These are phyloP conservation scores for Rosalia funebris DNA, from an alignment of 2,888 invertebrate genomes.

Conservation along the genomic window DNA sequence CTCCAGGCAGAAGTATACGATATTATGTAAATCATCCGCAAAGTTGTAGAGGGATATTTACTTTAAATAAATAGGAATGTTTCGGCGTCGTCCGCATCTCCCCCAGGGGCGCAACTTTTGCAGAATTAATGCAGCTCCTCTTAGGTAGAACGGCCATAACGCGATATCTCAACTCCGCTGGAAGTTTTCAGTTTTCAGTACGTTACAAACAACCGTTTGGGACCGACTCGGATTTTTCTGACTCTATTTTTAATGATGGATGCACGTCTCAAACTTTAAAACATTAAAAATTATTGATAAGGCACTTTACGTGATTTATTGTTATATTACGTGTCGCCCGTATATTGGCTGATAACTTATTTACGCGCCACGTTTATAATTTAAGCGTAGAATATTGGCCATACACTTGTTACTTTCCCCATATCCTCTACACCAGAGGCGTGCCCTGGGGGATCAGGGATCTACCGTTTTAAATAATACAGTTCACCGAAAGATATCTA, in stretches of 20 bases:
- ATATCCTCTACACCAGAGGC: too few relatives aligned
- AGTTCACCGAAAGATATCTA: too few relatives aligned
- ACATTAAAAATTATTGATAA: constrained; percentile 47
- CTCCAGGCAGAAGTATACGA: not conserved
- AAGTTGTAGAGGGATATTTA: constrained; percentile 13
- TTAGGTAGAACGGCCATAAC: constrained; percentile 41
- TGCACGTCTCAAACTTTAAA: constrained; percentile 41
- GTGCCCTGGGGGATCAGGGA: too few relatives aligned
- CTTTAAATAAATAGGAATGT: not conserved
- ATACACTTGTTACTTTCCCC: too few relatives aligned
- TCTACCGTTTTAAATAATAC: too few relatives aligned
- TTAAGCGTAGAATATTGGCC: constrained; percentile 26
- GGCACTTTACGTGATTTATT: constrained; percentile 41
- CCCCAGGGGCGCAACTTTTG: constrained; percentile 36
- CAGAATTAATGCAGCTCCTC: constrained; percentile 50
- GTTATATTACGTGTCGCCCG: constrained; percentile 35
- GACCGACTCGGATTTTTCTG: constrained; percentile 26
- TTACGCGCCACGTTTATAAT: constrained; percentile 29
- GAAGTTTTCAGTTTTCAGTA: constrained; percentile 34
- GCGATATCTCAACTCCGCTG: constrained; percentile 40
- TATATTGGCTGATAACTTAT: constrained; percentile 33
- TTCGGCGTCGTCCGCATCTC: constrained; percentile 22
- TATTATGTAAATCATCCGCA: constrained; percentile 15
- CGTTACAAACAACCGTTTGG: constrained; percentile 37
- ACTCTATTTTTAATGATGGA: constrained; percentile 43